Percentiles rank a stretch among this genome's conserved stretches.
Conservation (phyloP, 2,797 vertebrate species). For the Geotrypetes seraphini region DNA sequence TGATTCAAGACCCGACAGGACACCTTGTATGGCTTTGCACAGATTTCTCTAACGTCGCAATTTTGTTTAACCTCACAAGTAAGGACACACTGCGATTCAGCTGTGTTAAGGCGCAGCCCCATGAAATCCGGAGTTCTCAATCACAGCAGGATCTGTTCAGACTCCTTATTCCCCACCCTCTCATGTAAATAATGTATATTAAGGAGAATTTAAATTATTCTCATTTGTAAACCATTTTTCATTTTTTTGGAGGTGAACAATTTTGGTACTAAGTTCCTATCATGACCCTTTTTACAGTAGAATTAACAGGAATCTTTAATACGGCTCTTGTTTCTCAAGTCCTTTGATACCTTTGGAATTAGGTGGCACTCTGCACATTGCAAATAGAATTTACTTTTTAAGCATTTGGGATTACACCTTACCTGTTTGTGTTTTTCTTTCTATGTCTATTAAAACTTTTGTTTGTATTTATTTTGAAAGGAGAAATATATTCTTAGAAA, state of each 20-base stretch:
- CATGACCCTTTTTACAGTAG: slow-evolving; percentile 1
- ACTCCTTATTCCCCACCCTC: too few species aligned
- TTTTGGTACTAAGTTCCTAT: background rate
- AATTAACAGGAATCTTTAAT: background rate
- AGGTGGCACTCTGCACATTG: background rate
- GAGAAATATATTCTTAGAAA: slow-evolving; percentile 65
- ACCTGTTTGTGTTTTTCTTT: background rate
- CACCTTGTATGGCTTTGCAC: too few species aligned
- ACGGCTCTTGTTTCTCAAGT: background rate
- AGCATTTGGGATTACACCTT: background rate
- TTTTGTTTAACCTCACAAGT: too few species aligned
- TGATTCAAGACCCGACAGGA: too few species aligned
- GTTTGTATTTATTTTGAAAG: slow-evolving; percentile 71
- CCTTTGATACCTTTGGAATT: background rate
- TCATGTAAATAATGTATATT: slow-evolving; percentile 55
- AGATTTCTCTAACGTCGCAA: too few species aligned
- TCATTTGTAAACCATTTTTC: slow-evolving; percentile 45
- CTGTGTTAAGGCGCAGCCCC: too few species aligned
- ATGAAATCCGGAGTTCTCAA: too few species aligned
- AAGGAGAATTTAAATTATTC: slow-evolving; percentile 54
- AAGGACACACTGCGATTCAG: too few species aligned
- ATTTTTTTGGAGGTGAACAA: background rate
- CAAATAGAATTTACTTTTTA: background rate
- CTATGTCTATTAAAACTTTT: slow-evolving; percentile 3
- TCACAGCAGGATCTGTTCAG: too few species aligned